These are phyloP conservation scores for Leptinotarsa lineolata DNA, from an alignment of 1,140 invertebrate genomes.

Conservation along the genomic window DNA sequence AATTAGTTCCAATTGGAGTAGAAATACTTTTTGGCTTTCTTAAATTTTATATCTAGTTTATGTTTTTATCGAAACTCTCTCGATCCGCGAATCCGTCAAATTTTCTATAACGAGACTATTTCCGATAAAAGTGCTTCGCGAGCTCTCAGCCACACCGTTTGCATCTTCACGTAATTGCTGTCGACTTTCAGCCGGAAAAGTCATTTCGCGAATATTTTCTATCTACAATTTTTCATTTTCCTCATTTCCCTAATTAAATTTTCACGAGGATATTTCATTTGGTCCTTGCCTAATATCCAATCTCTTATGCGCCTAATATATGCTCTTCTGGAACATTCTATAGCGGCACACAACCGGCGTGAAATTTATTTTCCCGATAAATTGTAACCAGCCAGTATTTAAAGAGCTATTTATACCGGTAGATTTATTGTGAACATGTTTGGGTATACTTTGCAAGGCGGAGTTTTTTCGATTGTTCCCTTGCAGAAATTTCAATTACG, in stretches of 20 bases:
- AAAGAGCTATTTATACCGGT: constrained; percentile 4
- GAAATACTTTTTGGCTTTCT: no score
- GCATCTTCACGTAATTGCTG: neutral
- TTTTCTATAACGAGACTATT: no score
- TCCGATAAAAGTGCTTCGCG: neutral
- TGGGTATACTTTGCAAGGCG: neutral
- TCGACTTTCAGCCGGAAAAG: neutral
- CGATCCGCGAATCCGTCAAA: no score
- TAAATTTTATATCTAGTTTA: no score
- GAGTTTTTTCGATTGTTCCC: neutral
- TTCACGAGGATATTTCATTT: neutral
- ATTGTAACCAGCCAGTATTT: constrained; percentile 9
- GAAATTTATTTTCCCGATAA: constrained; percentile 21
- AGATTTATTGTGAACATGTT: constrained; percentile 13
- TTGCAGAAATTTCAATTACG: neutral
- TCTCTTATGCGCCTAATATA: neutral
- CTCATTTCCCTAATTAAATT: constrained; percentile 1
- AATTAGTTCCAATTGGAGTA: no score
- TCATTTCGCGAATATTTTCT: neutral
- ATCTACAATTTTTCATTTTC: neutral
- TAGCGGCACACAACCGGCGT: neutral
- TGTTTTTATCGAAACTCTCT: no score
- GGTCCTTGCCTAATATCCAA: constrained; percentile 3
- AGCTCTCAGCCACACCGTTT: neutral
- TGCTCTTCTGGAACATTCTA: constrained; percentile 1